Evolutionary conservation across 1,140 invertebrate genomes (phyloP).

Genomic region (Melitaea cinxia): DNA sequence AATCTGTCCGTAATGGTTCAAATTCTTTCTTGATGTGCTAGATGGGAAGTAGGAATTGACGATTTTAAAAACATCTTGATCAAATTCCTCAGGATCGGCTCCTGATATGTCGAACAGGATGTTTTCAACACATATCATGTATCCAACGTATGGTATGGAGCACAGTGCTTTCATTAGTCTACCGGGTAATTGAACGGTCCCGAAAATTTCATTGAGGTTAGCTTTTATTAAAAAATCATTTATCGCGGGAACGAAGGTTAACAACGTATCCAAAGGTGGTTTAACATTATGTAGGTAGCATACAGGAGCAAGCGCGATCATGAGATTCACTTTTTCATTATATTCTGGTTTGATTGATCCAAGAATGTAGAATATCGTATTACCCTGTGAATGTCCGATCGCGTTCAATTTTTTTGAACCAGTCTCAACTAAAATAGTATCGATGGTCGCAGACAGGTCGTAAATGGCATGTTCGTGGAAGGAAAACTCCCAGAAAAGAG

Average conservation of each 20-base stretch:
- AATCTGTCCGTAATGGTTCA: slow-evolving; percentile 84
- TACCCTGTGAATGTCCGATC: slow-evolving; percentile 82
- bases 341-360: slow-evolving; percentile 74
- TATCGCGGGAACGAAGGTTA: slow-evolving; percentile 12
- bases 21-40: slow-evolving; percentile 83
- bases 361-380: slow-evolving; percentile 82
- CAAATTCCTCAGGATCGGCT: slow-evolving; percentile 37
- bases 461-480: slow-evolving; percentile 84
- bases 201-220: not conserved
- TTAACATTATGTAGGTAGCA: slow-evolving; percentile 28
- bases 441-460: slow-evolving; percentile 85
- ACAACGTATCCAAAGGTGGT: slow-evolving; percentile 11
- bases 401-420: slow-evolving; percentile 72
- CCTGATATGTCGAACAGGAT: slow-evolving; percentile 24
- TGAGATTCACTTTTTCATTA: slow-evolving; percentile 69
- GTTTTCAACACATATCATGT: slow-evolving; percentile 18
- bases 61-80: slow-evolving; percentile 18
- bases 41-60: slow-evolving; percentile 29
- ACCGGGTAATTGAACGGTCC: not conserved
- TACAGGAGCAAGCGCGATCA: slow-evolving; percentile 42
- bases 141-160: slow-evolving; percentile 13
- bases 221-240: not conserved
- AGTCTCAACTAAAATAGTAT: slow-evolving; percentile 82
- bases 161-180: not conserved
- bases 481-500: slow-evolving; percentile 83